Evolutionary conservation across 1,140 invertebrate species (phyloP).

Genomic region (Eurosta solidaginis): DNA sequence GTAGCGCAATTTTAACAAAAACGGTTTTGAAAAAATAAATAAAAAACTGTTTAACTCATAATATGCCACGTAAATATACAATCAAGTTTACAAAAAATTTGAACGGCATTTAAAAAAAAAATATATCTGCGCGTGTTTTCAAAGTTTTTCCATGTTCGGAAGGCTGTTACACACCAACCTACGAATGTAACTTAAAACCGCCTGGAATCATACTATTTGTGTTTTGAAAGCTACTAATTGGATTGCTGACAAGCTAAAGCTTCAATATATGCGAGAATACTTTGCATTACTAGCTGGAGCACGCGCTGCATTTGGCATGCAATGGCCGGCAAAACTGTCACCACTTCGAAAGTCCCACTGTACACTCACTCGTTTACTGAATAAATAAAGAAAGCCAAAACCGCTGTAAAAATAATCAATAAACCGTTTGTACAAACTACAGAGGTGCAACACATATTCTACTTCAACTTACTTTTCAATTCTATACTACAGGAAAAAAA

Average conservation of each 20-base stretch:
- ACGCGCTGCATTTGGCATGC: background rate
- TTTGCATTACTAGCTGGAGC: background rate
- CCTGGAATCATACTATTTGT: background rate
- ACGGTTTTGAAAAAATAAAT: too few relatives aligned
- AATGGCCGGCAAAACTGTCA: background rate
- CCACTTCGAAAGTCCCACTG: too few relatives aligned
- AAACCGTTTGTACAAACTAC: background rate
- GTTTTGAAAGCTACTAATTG: background rate
- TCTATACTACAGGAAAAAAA: background rate
- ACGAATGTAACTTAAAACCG: background rate
- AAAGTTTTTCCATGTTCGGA: too few relatives aligned
- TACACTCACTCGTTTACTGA: background rate
- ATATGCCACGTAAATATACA: too few relatives aligned
- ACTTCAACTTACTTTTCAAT: background rate
- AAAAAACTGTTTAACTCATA: too few relatives aligned
- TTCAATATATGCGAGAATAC: background rate
- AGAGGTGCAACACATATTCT: background rate
- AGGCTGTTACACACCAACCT: too few relatives aligned
- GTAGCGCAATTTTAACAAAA: too few relatives aligned
- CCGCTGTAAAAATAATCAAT: slow-evolving; percentile 4
- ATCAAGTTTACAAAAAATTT: too few relatives aligned
- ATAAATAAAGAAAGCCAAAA: too few relatives aligned
- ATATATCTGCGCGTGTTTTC: too few relatives aligned
- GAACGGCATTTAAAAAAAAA: too few relatives aligned
- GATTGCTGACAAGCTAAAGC: slow-evolving; percentile 6